Evolutionary conservation across 2,797 vertebrate species (phyloP), one percentile per base, ranked within the genome.

Genomic region (Sebastes trivittatus): DNA sequence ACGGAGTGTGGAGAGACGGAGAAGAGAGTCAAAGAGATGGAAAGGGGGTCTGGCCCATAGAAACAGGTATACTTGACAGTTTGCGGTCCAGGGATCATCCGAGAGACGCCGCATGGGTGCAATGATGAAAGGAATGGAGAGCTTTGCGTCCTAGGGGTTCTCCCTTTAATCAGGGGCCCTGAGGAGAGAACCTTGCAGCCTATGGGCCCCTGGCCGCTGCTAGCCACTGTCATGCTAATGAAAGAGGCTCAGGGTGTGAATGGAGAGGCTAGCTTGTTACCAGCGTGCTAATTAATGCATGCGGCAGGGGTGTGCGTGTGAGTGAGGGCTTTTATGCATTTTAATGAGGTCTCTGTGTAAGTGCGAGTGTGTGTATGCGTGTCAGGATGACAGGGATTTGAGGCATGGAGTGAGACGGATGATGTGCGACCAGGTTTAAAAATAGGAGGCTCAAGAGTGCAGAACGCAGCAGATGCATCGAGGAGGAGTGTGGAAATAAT

Each of bases 151-250:
- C 83, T 90, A 92, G 91, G 93, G 92, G 93, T 94, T 91, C 90
- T 88, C 85, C 93, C 93, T 96, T 95, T 95, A 95, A 96, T 95
- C 95, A 95, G 94, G 91, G 93, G 92, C 92, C 94, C 95, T 42
- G 85, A 95, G 87, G 94, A 95, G 91, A 93, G 87, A 88, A 86
- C 88, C 92, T 83, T 76, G 88, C 89, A 88, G 92, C 89, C 87
- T 74, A 86, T 85, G 89, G 92, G 87, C 93, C 92, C 88, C 89
- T 88, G 86, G 91, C 90, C 75, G 66, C 87, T 84, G 86, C 90
- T 87, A 90, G 92, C 93, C 91, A 95, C 93, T 95, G 94, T 95
- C 93, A 96, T 96, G 95, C 92, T 95, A 95, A 96, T 96, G 93
- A 95, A 95, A 93, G 91, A 92, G 92, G 88, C 89, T 92, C 89